These are phyloP conservation scores for Gadus macrocephalus DNA, from an alignment of 2,113 vertebrate species.

Conservation along the genomic window DNA sequence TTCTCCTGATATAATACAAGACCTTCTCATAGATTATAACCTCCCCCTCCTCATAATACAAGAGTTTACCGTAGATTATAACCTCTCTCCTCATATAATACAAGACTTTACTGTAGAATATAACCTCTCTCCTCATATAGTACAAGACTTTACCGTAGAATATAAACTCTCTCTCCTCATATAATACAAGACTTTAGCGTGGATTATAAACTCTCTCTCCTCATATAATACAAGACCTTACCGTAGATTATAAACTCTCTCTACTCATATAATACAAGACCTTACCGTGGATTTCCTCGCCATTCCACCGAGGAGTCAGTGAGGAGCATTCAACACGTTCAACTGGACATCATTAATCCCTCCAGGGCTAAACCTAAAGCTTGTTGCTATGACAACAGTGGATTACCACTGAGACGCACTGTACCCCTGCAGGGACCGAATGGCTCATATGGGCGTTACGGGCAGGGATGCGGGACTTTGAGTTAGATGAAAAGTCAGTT, in stretches of 20 bases:
- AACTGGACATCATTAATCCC: constrained; percentile 37
- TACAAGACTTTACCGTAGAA: no score
- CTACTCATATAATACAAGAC: background rate
- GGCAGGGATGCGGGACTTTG: no score
- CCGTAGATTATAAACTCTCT: no score
- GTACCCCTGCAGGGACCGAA: no score
- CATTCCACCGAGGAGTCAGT: constrained; percentile 40
- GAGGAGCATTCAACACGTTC: constrained; percentile 10
- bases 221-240: no score
- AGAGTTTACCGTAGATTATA: constrained; percentile 41
- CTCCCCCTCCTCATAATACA: no score
- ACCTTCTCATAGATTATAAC: constrained; percentile 39
- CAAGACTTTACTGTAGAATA: constrained; percentile 42
- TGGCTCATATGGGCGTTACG: no score
- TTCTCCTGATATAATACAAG: background rate
- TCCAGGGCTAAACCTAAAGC: constrained; percentile 57
- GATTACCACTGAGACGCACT: background rate
- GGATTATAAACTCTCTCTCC: background rate
- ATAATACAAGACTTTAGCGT: no score
- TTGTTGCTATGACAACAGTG: constrained; percentile 49
- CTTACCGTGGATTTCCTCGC: constrained; percentile 51
- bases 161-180: no score
- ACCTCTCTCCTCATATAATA: no score
- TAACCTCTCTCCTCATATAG: no score
- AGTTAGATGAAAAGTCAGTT: no score